These are phyloP conservation scores for Lagopus muta DNA, from an alignment of 2,113 vertebrate species.

Conservation along the genomic window DNA sequence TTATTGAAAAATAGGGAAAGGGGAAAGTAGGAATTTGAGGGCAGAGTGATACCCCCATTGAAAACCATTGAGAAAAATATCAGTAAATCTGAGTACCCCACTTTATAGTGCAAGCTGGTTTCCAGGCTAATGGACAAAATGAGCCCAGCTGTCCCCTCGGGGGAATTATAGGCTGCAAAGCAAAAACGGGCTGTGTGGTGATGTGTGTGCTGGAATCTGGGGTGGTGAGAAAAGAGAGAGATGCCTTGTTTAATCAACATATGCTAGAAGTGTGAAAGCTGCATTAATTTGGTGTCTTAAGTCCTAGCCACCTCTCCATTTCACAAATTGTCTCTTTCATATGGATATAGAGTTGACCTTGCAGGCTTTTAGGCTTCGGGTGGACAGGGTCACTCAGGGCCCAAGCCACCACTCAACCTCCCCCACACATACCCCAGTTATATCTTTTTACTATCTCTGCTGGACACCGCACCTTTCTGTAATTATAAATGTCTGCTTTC, in stretches of 20 bases:
- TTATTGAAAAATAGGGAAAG: not conserved
- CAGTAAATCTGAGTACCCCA: not conserved
- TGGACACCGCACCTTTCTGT: conserved; percentile 87
- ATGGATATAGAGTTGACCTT: conserved; percentile 77
- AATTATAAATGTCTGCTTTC: conserved; percentile 90
- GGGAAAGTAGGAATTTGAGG: not conserved
- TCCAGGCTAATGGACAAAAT: not conserved
- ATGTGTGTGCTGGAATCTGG: not conserved
- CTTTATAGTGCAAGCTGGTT: not conserved
- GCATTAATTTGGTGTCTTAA: conserved; percentile 69
- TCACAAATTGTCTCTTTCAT: conserved; percentile 77
- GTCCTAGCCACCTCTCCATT: conserved; percentile 62
- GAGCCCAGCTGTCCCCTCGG: not conserved
- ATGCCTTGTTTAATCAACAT: conserved; percentile 53
- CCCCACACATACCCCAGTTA: conserved; percentile 77
- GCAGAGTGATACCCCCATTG: not conserved
- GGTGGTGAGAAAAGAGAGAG: conserved; percentile 2
- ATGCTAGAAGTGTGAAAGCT: conserved; percentile 71
- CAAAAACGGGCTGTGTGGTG: not conserved
- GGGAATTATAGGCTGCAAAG: not conserved
- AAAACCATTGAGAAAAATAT: not conserved
- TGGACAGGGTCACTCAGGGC: conserved; percentile 76
- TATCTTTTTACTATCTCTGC: conserved; percentile 85
- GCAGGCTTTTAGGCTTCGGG: conserved; percentile 68
- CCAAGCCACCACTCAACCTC: conserved; percentile 71